These are phyloP conservation scores for Poecilia latipinna DNA, from an alignment of 2,113 vertebrate genomes.

Conservation along the genomic window DNA sequence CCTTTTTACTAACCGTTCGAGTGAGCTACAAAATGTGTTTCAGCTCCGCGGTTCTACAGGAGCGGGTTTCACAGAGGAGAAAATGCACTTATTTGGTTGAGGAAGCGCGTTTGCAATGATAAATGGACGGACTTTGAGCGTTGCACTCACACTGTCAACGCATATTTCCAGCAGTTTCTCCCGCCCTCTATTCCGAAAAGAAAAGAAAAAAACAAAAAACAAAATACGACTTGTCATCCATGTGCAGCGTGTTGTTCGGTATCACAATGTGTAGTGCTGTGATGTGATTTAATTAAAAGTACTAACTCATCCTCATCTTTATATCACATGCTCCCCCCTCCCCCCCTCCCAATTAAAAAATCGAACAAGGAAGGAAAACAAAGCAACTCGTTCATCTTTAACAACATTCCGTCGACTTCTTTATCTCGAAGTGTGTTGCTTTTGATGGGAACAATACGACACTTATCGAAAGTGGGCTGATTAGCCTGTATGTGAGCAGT, in stretches of 20 bases:
- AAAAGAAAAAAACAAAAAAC: not conserved
- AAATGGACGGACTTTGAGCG: slow-evolving; percentile 38
- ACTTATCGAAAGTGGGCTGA: slow-evolving; percentile 68
- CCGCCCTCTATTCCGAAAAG: slow-evolving; percentile 29
- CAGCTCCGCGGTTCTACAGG: not conserved
- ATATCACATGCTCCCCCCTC: not conserved
- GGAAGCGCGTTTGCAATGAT: not conserved
- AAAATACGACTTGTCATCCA: slow-evolving; percentile 28
- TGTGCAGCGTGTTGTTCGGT: slow-evolving; percentile 35
- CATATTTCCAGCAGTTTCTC: slow-evolving; percentile 67
- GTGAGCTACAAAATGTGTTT: slow-evolving; percentile 48
- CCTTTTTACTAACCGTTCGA: slow-evolving; percentile 26
- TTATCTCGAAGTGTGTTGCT: not conserved
- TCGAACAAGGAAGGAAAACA: slow-evolving; percentile 28
- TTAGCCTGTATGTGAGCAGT: slow-evolving; percentile 40
- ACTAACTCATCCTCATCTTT: not conserved
- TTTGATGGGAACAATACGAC: slow-evolving; percentile 15
- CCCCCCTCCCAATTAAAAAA: not conserved
- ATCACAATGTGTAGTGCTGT: not conserved
- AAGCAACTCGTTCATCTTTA: slow-evolving; percentile 38
- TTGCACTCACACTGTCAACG: slow-evolving; percentile 16
- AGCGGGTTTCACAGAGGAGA: slow-evolving; percentile 19
- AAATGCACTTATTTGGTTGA: slow-evolving; percentile 8
- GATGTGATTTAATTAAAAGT: slow-evolving; percentile 32
- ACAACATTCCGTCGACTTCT: slow-evolving; percentile 1